Evolutionary conservation across 2,888 invertebrate species (phyloP).

Genomic region (Asteroscopus sphinx): DNA sequence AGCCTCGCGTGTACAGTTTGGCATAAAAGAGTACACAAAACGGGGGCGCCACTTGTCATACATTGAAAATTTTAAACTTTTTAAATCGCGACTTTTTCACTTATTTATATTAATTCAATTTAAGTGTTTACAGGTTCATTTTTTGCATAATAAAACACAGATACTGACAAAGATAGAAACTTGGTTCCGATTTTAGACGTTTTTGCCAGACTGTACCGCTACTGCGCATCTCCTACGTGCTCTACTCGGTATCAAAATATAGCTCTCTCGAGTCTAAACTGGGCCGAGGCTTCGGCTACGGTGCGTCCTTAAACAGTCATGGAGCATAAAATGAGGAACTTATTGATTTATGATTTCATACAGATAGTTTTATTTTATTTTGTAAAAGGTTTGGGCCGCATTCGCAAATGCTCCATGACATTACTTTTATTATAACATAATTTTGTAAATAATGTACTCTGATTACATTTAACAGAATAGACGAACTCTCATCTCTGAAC

Average conservation of each 20-base stretch:
- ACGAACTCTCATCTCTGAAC: slow-evolving; percentile 87
- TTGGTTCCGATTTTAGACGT: too few relatives aligned
- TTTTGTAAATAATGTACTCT: slow-evolving; percentile 73
- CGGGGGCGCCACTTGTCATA: too few relatives aligned
- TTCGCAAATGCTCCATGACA: slow-evolving; percentile 58
- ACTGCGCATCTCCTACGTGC: slow-evolving; percentile 38
- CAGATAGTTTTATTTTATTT: slow-evolving; percentile 26
- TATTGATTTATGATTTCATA: slow-evolving; percentile 9
- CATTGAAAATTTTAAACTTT: too few relatives aligned
- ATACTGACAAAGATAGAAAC: too few relatives aligned
- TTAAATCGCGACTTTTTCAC: too few relatives aligned
- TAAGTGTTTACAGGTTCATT: too few relatives aligned
- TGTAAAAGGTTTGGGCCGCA: slow-evolving; percentile 44
- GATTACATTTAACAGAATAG: slow-evolving; percentile 83
- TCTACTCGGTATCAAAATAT: slow-evolving; percentile 67
- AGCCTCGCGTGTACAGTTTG: slow-evolving; percentile 58
- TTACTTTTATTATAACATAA: slow-evolving; percentile 64
- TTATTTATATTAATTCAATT: too few relatives aligned
- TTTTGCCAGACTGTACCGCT: too few relatives aligned
- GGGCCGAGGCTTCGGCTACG: slow-evolving; percentile 66
- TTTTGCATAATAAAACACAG: too few relatives aligned
- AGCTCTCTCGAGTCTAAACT: slow-evolving; percentile 57
- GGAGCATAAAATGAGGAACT: slow-evolving; percentile 65
- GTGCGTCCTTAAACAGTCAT: slow-evolving; percentile 67
- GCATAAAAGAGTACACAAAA: too few relatives aligned